phyloP scores from a whole-genome alignment of 1,140 invertebrate genomes.

The Spodoptera litura region DNA sequence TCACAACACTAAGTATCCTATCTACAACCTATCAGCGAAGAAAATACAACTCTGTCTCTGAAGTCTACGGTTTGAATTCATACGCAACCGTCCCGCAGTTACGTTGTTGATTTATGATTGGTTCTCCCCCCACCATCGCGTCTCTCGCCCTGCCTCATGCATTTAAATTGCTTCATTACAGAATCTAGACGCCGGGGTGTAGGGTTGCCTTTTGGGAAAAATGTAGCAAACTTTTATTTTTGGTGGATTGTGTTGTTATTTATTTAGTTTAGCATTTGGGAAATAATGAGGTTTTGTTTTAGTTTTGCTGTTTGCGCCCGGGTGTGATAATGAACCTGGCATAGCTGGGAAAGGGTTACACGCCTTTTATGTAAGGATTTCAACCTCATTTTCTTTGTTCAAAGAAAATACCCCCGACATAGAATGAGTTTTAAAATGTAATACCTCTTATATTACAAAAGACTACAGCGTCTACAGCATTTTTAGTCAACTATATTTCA shows the following conservation, averaged over 20 bases:
- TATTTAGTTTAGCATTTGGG: conserved; percentile 31
- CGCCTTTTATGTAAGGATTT: not conserved
- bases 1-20: conserved; percentile 48
- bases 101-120: conserved; percentile 53
- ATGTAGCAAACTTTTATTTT: conserved; percentile 60
- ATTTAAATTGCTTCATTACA: conserved; percentile 87
- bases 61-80: conserved; percentile 44
- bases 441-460: no score
- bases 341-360: not conserved
- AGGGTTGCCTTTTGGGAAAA: conserved; percentile 81
- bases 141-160: conserved; percentile 86
- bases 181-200: conserved; percentile 75
- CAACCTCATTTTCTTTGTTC: not conserved
- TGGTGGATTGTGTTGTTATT: conserved; percentile 39
- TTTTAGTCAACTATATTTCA: no score
- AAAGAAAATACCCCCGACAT: no score
- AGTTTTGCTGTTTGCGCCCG: not conserved
- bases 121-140: conserved; percentile 73
- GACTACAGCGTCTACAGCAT: no score
- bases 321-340: conserved; percentile 19
- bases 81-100: conserved; percentile 46
- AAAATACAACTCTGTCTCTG: conserved; percentile 47
- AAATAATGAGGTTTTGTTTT: conserved; percentile 43
- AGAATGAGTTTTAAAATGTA: no score
- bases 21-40: conserved; percentile 4